Conservation (phyloP, 2,113 vertebrate genomes). For the Lethenteron camtschaticum region DNA sequence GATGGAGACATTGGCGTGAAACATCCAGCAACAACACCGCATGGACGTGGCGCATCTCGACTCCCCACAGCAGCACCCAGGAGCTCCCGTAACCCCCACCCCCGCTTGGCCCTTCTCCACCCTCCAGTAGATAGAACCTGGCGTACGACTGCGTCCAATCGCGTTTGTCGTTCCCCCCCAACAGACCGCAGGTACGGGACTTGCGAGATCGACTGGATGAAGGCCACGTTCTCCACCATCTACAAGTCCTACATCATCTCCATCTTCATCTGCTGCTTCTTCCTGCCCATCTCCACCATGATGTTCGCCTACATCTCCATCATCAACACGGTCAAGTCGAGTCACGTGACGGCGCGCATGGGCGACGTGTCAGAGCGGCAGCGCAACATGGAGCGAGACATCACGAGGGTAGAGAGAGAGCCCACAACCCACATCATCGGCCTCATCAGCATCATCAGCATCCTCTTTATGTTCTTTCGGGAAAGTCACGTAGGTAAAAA, state of each 20-base stretch:
- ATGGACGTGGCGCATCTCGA: no score
- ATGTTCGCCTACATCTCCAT: conserved; percentile 40
- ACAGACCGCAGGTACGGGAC: conserved; percentile 44
- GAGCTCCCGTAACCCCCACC: no score
- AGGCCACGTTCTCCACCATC: conserved; percentile 55
- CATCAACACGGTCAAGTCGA: conserved; percentile 47
- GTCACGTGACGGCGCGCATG: conserved; percentile 30
- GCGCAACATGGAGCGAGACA: conserved; percentile 34
- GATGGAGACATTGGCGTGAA: no score
- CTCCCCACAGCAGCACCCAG: no score
- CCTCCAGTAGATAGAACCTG: no score
- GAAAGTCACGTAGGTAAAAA: no score
- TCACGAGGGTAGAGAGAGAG: conserved; percentile 27
- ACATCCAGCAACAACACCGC: no score
- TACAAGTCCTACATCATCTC: conserved; percentile 49
- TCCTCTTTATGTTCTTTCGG: no score
- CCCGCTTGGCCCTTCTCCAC: no score
- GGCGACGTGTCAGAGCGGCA: conserved; percentile 31
- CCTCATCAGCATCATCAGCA: no score
- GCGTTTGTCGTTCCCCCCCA: not conserved
- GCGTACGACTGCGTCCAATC: no score
- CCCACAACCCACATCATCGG: no score
- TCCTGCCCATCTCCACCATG: conserved; percentile 37
- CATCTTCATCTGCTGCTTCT: conserved; percentile 48
- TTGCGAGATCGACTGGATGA: conserved; percentile 56